Base-by-base conservation (phyloP, 2,888 invertebrate genomes). In the Thecocarcelia acutangulata region DNA sequence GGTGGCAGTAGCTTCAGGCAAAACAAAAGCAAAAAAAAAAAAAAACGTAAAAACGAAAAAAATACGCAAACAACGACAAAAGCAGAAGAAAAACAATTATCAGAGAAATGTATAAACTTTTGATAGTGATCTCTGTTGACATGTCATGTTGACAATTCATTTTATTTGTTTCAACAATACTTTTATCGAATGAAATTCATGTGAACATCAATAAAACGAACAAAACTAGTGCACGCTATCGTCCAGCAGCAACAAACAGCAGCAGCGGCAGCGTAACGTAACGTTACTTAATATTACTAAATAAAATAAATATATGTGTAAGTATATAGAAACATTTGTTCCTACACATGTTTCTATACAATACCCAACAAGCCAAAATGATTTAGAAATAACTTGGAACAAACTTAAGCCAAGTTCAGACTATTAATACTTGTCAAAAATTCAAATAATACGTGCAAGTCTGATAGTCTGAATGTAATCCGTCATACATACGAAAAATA, bases 121-220 rank as follows among this genome's bases (percentile, higher is more conserved):
- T 81, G 87, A 86, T 87, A 85, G 85, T 83, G 86, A 89, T 89
- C 88, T 85, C 85, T 87, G 87, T 87, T 87, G 87, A 88, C 85
- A 86, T 90, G 90, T 87, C 88, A 88, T 89, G 89, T 89, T 89
- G 89, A 89, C 89, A 86, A 83, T 84, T 84, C 77, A 76, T 86
- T 87, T 88, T 86, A 85, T 87, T 85, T 87, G 78, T 83, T 72
- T 83, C 80, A 85, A 84, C 82, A 74, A 74, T 19, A 82, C 64
- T 64, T 70, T 82, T 78, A 78, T 82, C 78, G 66, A 66, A 64
- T 15, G 40, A 70, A 74, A 58, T 64, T 76, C 69, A 82, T 82
- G 78, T 70, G 82, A 70, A 73, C 77, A 74, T 78, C 74, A 70
- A 64, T 74, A 69, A 74, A 74, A 69, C 17, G 86, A 87, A 87